These are phyloP conservation scores for Pseudanteris insignis DNA, from an alignment of 2,888 invertebrate genomes.

Conservation along the genomic window DNA sequence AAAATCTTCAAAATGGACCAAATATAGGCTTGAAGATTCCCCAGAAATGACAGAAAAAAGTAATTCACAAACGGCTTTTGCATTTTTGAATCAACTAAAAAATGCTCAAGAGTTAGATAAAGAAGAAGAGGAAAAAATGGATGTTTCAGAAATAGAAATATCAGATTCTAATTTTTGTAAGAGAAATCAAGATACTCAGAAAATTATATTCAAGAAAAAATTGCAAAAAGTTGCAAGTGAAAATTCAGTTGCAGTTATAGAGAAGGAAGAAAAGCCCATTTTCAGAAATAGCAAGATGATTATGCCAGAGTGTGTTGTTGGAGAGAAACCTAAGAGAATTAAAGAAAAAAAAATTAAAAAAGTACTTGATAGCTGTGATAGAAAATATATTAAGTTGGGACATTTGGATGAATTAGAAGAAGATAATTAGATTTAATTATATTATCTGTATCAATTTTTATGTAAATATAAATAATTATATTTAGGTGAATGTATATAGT, in stretches of 20 bases:
- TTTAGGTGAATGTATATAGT: no score
- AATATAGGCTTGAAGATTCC: constrained; percentile 83
- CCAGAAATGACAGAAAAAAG: constrained; percentile 78
- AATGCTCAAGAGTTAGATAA: constrained; percentile 51
- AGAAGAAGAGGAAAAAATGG: constrained; percentile 49
- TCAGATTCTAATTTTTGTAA: constrained; percentile 14
- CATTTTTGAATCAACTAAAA: constrained; percentile 78
- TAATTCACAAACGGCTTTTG: constrained; percentile 79
- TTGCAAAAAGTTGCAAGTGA: not conserved
- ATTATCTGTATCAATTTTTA: constrained; percentile 4
- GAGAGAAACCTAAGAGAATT: constrained; percentile 70
- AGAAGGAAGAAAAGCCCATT: constrained; percentile 63
- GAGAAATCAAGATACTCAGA: constrained; percentile 37
- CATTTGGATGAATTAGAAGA: constrained; percentile 70
- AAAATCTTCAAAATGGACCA: constrained; percentile 85
- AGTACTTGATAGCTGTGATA: constrained; percentile 48
- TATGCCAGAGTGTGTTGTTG: constrained; percentile 86
- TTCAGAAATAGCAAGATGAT: constrained; percentile 77
- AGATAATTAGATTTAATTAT: constrained; percentile 47
- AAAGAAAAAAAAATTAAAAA: constrained; percentile 42
- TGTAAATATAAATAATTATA: not conserved
- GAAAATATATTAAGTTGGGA: constrained; percentile 68
- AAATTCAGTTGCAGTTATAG: not conserved
- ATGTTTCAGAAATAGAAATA: constrained; percentile 43
- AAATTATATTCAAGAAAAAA: constrained; percentile 54